Evolutionary conservation across 2,888 invertebrate species (phyloP), one percentile per base, ranked within the genome.

Genomic region (Augiades crinisus): DNA sequence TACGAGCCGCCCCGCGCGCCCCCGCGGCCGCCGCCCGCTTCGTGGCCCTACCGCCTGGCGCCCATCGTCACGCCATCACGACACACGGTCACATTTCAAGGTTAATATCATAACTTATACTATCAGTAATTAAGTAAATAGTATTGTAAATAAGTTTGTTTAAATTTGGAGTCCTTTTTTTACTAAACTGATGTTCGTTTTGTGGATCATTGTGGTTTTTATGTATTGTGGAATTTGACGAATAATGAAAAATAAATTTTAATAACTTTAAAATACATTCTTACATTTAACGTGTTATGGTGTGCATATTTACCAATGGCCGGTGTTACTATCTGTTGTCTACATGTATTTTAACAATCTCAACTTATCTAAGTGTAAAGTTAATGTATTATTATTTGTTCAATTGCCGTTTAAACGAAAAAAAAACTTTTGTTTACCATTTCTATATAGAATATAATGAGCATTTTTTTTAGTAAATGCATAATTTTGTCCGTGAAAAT

Each of bases 1-100:
- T 96, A 96, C 76, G 94, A 94, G 72, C 95, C 95, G 1, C 90
- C 92, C 10, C 91, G 91, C 10, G 86, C 91, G 24, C 90, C 91
- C 14, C 89, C 91, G 22, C 87, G 91, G 34, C 90, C 91, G 8
- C 89, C 90, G 60, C 82, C 85, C 12, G 79, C 89, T 56, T 63
- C 79, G 62, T 78, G 86, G 87, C 78, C 86, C 71, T 69, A 82
- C 72, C 73, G 80, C 61, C 69, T 88, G 58, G 78, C 75, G 73
- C 77, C 83, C 61, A 81, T 75, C 66, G 75, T 92, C 76, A 90
- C 88, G 62, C 86, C 91, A 66, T 90, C 90, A 67, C 91, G 92
- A 79, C 93, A 94, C 67, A 92, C 93, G 63, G 94, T 94, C 81
- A 93, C 92, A 75, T 93, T 93, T 76, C 91, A 94, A 94, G 93